Evolutionary conservation across 2,113 vertebrate species (phyloP).

Genomic region (Atherinomorus stipes): DNA sequence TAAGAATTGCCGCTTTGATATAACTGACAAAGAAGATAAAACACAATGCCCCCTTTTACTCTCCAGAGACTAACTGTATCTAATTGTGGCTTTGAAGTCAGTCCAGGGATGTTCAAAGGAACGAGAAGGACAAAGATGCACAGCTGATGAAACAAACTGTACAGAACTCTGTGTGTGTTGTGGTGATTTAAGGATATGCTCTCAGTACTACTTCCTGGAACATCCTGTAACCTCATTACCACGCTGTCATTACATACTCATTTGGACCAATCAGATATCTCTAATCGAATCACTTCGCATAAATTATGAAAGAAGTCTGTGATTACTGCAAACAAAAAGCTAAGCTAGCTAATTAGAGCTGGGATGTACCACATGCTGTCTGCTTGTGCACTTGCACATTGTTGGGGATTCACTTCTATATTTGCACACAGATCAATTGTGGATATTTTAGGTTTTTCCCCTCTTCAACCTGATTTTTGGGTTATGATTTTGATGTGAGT

Average conservation of each 20-base stretch:
- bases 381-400: constrained; percentile 7
- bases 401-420: constrained; percentile 7
- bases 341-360: constrained; percentile 43
- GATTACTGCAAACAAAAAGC: constrained; percentile 65
- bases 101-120: constrained; percentile 34
- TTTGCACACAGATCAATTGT: not conserved
- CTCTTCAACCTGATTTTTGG: too few species aligned
- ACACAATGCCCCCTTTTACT: constrained; percentile 21
- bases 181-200: constrained; percentile 52
- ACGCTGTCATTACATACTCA: constrained; percentile 70
- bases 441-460: too few species aligned
- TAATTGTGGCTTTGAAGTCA: constrained; percentile 50
- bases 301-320: constrained; percentile 68
- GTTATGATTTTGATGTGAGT: not conserved
- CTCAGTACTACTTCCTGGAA: constrained; percentile 73
- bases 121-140: constrained; percentile 31
- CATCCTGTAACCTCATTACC: constrained; percentile 73
- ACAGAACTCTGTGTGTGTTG: constrained; percentile 24
- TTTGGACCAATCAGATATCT: constrained; percentile 73
- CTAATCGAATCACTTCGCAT: constrained; percentile 71
- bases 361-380: constrained; percentile 35
- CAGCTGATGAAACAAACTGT: constrained; percentile 52
- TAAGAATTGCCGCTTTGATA: constrained; percentile 9
- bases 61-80: constrained; percentile 21
- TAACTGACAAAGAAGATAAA: constrained; percentile 18